Evolutionary conservation across 2,113 vertebrate species (phyloP).

Genomic region (Choloepus hoffmanni): DNA sequence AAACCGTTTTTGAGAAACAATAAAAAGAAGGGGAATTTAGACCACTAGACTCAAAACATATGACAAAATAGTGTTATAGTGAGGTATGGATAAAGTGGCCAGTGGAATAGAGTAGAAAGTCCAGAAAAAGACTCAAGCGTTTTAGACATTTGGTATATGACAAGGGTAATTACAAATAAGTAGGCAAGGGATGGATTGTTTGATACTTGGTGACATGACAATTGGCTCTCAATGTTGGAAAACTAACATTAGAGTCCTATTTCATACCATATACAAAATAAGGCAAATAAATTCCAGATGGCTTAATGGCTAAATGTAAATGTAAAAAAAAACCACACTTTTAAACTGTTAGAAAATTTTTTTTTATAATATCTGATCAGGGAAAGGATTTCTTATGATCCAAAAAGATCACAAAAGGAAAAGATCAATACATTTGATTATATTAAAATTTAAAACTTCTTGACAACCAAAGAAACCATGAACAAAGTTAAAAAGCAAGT

Average conservation of each 20-base stretch:
- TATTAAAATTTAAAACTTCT: not conserved
- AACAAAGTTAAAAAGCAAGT: not conserved
- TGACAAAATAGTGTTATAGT: not conserved
- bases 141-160: not conserved
- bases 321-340: not conserved
- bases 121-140: not conserved
- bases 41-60: not conserved
- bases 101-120: not conserved
- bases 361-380: slow-evolving; percentile 1
- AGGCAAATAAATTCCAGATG: slow-evolving; percentile 23
- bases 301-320: not conserved
- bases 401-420: not conserved
- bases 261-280: not conserved
- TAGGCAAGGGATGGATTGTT: not conserved
- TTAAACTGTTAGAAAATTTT: slow-evolving; percentile 47
- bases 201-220: not conserved
- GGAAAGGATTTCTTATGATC: slow-evolving; percentile 13
- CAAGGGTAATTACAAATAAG: not conserved
- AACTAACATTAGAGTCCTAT: not conserved
- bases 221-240: not conserved
- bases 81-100: not conserved
- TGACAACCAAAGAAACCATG: not conserved
- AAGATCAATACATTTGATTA: not conserved
- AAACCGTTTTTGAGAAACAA: not conserved
- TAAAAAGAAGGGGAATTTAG: not conserved